Base-by-base conservation (phyloP, 2,113 vertebrate species). In the Engystomops pustulosus region DNA sequence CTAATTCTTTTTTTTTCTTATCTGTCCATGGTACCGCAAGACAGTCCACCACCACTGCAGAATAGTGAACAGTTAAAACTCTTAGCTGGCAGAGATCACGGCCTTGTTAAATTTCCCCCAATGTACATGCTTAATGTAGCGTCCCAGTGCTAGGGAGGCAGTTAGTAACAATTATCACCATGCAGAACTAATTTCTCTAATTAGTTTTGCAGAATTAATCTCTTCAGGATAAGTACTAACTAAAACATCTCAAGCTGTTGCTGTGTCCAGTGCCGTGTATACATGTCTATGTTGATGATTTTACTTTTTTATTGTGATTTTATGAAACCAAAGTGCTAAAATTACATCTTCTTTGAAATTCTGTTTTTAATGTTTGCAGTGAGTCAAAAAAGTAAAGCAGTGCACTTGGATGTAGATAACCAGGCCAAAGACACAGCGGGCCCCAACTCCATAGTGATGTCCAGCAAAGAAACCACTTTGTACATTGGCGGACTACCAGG, bases 401-500 rank as follows among this genome's bases (percentile, higher is more conserved):
- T 98, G 74, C 91, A 95, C 74, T 92, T 99, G 75, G 87, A 95
- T 36, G 93, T 98, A 87, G 96, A 94, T 81, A 87, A 92, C 30
- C 86, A 92, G 36, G 93, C 88, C 8, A 94, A 92, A 80, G 92
- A 93, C 75, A 93, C 93, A 25, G 91, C 91, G n/a, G 92, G 91
- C 51, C 91, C 88, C 47, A 88, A 83, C 7, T 87, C 84, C 3
- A 87, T 91, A 62, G 53, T 72, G 5, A 36, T 81, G 3, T 83
- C 87, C 23, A 81, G 0, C 83, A 89, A 89, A 84, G 91, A 69
- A 83, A 91, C 93, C 68, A 91, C 92, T 1, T 90, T 99, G 3
- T 94, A 95, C 89, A 90, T 98, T 0, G 97, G 96, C 7, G 95
- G 94, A 53, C 83, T 96, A 90, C 95, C 96, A 94, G 96, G 97